These are phyloP conservation scores for Phenganax subtilis DNA, from an alignment of 92 coral and sea anemone genomes.

Conservation along the genomic window DNA sequence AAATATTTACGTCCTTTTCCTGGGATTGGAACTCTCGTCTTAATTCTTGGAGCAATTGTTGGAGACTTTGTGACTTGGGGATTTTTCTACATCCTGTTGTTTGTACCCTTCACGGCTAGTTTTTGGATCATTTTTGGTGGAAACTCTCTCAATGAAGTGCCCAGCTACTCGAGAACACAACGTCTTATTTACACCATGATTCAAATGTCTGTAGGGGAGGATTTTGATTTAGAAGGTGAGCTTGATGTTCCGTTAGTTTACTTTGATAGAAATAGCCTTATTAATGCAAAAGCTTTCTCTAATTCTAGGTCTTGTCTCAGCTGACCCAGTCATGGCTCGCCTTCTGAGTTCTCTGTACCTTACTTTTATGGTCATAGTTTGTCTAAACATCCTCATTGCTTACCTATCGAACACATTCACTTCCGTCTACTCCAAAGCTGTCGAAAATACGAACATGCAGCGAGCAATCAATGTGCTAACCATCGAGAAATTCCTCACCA, in stretches of 20 bases:
- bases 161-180: slow-evolving; percentile 58
- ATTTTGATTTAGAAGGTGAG: slow-evolving; percentile 66
- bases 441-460: slow-evolving; percentile 94
- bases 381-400: slow-evolving; percentile 88
- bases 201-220: slow-evolving; percentile 89
- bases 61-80: slow-evolving; percentile 77
- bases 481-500: slow-evolving; percentile 63
- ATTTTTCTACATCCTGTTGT: slow-evolving; percentile 69
- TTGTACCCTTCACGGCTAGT: slow-evolving; percentile 86
- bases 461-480: slow-evolving; percentile 73
- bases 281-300: not conserved
- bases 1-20: slow-evolving; percentile 92
- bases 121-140: slow-evolving; percentile 93
- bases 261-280: not conserved
- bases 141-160: slow-evolving; percentile 36
- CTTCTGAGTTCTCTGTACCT: slow-evolving; percentile 82
- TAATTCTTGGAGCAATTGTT: slow-evolving; percentile 73
- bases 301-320: slow-evolving; percentile 45
- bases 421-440: slow-evolving; percentile 89
- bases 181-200: slow-evolving; percentile 80
- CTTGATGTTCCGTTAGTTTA: not conserved
- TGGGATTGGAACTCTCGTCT: slow-evolving; percentile 84
- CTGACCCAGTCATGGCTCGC: slow-evolving; percentile 80
- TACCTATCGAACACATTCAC: slow-evolving; percentile 92
- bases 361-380: slow-evolving; percentile 72